Base-by-base conservation (phyloP, 2,797 vertebrate genomes). In the Leuciscus waleckii region DNA sequence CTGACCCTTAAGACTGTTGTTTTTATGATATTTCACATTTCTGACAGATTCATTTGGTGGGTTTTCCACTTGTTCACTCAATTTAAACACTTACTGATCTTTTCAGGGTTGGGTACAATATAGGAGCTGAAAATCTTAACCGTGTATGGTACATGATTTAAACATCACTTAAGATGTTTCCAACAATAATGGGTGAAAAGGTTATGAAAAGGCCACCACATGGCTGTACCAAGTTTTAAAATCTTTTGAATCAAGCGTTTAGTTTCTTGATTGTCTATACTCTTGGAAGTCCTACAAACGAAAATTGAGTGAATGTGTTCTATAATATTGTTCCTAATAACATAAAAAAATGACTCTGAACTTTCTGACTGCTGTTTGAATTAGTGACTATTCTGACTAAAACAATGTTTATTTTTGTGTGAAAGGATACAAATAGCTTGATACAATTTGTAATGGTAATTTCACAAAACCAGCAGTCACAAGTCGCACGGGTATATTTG, bases 1-100 rank as follows among this genome's bases (percentile, higher is more conserved):
- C 9, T 83, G 65, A 49, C 58, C 69, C 80, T n/a, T 37, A 32
- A 56, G 6, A 54, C 39, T 54, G 6, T 63, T 69, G 46, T 82
- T 56, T 49, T 79, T 51, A 5, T 83, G 43, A 56, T 46, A 41
- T 78, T 85, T 78, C 2, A 29, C 43, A 4, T 29, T 61, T 10
- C 61, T 29, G 37, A 10, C 32, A 13, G 23, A 32, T 79, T 49
- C 0, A 35, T 78, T 41, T 4, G 10, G 0, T n/a, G 0, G 26
- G 17, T 19, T 21, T 74, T 2, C 10, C 7, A n/a, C 39, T 26
- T 9, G 9, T 32, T 74, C 2, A 2, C 26, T 75, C 5, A 7
- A 32, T 63, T 51, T 32, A 75, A 75, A 54, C 5, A 4, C 11
- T 75, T 35, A 0, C 29, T 14, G 73, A 17, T 6, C 46, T 54